A percentile compares a stretch with the other conserved stretches of the same genome.
Evolutionary conservation across 2,888 invertebrate genomes (phyloP).

Genomic region (Dysmachus trigonus): DNA sequence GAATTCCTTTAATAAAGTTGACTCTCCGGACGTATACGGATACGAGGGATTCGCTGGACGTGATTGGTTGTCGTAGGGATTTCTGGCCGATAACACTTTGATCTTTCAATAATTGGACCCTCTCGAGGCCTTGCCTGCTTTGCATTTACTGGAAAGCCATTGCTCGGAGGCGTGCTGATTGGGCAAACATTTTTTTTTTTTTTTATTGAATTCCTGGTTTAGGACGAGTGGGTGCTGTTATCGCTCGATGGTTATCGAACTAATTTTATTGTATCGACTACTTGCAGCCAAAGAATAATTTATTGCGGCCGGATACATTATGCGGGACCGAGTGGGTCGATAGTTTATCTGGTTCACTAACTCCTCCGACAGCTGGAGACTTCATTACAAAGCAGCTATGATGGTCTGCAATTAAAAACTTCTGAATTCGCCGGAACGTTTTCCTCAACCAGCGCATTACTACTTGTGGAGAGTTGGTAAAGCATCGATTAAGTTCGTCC

Average conservation of each 20-base stretch:
- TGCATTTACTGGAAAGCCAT: background rate
- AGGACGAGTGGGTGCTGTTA: background rate
- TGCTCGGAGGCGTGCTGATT: background rate
- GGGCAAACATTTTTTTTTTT: constrained; percentile 23
- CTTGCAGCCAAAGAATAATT: background rate
- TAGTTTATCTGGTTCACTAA: background rate
- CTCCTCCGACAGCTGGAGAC: background rate
- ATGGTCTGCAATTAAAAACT: background rate
- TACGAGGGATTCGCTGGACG: background rate
- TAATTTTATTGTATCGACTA: constrained; percentile 5
- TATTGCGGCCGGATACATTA: background rate
- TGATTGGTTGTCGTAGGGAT: background rate
- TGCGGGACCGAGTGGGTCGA: background rate
- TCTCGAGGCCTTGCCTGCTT: background rate
- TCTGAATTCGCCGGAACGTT: background rate
- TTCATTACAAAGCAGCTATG: background rate
- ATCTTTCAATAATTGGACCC: constrained; percentile 36
- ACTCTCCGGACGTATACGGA: constrained; percentile 4
- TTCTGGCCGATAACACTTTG: constrained; percentile 28
- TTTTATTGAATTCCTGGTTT: constrained; percentile 14
- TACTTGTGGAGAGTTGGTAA: background rate
- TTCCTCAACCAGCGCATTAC: background rate
- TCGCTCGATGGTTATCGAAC: background rate
- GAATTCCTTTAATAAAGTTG: constrained; percentile 23
- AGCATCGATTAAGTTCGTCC: background rate